Evolutionary conservation across 2,888 invertebrate species (phyloP), one percentile per base, ranked within the genome.

Genomic region (Lampropteryx suffumata): DNA sequence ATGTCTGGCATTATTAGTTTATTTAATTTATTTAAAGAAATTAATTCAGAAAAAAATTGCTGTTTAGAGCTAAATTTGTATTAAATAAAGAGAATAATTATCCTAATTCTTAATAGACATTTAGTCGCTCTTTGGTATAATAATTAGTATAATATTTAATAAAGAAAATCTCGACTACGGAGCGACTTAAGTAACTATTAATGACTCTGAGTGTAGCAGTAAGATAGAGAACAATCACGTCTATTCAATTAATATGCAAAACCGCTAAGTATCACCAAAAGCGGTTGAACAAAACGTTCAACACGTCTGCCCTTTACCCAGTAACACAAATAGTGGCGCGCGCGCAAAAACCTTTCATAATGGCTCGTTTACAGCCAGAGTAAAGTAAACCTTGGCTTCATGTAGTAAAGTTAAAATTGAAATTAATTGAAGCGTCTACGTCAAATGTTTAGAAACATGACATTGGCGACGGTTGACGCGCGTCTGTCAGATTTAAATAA

Each of bases 281-380:
- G 68, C 59, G 64, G 69, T 62, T 65, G 62, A 54, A 65, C 69
- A 68, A 72, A 66, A 49, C 58, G 61, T 64, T 69, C 66, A 62
- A 57, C 69, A 67, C 73, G 75, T 76, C 76, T 80, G 87, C 87
- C 88, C 85, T 87, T 87, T 87, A 87, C 88, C 88, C 63, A 87
- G 77, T 85, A 76, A 86, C 86, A 87, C 76, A 74, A 77, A 85
- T 85, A 76, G 60, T 56, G 63, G 61, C 67, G 67, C 65, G 69
- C 68, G 68, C 66, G 73, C 74, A 73, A 73, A 55, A 70, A 69
- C 68, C 64, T 71, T 71, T 62, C 67, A 65, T 69, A 64, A 71
- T 63, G 59, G 8, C 3, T 8, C 47, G 8, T 17, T 48, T 45
- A 10, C 2, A n/a, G n/a, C n/a, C 11, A 46, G 26, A 7, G 12